Percentiles rank a stretch among this genome's conserved stretches.
These are phyloP conservation scores for Vombatus ursinus DNA, from an alignment of 2,113 vertebrate genomes.

Conservation along the genomic window DNA sequence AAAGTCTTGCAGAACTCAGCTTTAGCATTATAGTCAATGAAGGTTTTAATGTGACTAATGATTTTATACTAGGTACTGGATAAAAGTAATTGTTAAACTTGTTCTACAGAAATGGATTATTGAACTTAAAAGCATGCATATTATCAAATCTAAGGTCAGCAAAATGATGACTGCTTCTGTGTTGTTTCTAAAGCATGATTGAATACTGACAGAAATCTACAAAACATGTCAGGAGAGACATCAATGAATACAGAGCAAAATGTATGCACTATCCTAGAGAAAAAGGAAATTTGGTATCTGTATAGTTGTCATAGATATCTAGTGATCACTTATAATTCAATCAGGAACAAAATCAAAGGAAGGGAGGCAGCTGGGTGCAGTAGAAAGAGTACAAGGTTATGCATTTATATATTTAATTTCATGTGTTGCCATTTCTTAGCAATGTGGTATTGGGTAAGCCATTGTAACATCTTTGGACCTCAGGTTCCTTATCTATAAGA, in stretches of 20 bases:
- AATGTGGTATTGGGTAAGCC: neutral
- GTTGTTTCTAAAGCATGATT: neutral
- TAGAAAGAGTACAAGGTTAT: neutral
- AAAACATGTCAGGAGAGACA: neutral
- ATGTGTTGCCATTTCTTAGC: neutral
- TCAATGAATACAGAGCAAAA: neutral
- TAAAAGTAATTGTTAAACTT: slow-evolving; percentile 27
- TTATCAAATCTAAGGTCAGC: neutral
- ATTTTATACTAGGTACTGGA: neutral
- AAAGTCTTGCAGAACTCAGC: neutral
- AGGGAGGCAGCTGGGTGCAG: neutral
- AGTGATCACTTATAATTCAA: neutral
- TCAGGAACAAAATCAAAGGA: neutral
- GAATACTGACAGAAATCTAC: neutral
- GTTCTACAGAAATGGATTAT: neutral
- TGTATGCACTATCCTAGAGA: neutral
- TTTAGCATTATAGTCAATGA: neutral
- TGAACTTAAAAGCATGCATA: neutral
- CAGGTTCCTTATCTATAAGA: neutral
- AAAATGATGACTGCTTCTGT: neutral
- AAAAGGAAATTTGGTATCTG: neutral
- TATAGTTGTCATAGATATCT: neutral
- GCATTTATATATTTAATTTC: neutral
- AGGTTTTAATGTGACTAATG: neutral
- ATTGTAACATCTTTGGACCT: neutral